phyloP scores from a whole-genome alignment of 2,113 vertebrate genomes.

The Parus major region DNA sequence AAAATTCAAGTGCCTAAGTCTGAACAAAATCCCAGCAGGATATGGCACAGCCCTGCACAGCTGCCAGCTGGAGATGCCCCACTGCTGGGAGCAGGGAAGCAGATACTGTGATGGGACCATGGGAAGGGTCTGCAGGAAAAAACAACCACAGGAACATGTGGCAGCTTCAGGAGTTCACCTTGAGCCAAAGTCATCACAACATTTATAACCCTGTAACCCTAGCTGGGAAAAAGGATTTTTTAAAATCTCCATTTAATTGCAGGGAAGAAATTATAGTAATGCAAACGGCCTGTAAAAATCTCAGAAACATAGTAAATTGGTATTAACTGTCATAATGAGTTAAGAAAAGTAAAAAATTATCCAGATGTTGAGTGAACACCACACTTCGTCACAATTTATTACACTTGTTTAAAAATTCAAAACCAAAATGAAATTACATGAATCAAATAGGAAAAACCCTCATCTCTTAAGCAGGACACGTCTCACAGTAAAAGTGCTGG shows the following conservation, averaged over 20 bases:
- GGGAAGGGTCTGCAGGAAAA: not conserved
- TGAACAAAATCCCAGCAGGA: not conserved
- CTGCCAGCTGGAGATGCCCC: not conserved
- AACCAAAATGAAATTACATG: not conserved
- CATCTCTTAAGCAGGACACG: not conserved
- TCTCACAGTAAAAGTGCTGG: not conserved
- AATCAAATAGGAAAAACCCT: not conserved
- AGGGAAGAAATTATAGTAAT: not conserved
- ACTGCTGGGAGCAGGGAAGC: not conserved
- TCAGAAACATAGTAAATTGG: not conserved
- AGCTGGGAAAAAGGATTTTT: not conserved
- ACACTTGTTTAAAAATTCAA: not conserved
- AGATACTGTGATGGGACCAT: not conserved
- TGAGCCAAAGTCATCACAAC: not conserved
- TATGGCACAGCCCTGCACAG: not conserved
- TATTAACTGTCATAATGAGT: not conserved
- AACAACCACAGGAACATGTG: fast-evolving
- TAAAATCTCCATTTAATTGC: not conserved
- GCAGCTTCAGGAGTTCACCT: not conserved
- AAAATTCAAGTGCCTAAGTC: not conserved
- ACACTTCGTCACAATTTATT: not conserved
- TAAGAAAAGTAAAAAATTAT: conserved; percentile 6
- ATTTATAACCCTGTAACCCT: not conserved
- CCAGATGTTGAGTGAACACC: conserved; percentile 20
- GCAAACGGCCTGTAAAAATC: not conserved